These are phyloP conservation scores for Globia sparganii DNA, from an alignment of 2,888 invertebrate species.

Conservation along the genomic window DNA sequence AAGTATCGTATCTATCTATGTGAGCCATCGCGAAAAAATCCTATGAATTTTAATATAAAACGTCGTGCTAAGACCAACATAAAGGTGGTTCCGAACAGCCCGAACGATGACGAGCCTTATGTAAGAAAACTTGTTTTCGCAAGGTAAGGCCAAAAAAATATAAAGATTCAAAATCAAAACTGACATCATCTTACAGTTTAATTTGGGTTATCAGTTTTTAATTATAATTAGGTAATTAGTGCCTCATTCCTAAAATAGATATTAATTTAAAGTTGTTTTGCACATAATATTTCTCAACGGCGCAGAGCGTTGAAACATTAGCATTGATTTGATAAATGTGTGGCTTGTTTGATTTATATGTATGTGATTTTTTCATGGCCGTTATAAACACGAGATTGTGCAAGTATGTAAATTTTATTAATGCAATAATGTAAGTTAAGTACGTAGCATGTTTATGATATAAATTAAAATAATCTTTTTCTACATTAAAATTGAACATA, in stretches of 20 bases:
- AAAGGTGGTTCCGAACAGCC: background rate
- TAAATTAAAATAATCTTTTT: background rate
- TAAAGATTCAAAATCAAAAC: background rate
- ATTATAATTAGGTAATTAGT: slow-evolving; percentile 28
- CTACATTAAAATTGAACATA: background rate
- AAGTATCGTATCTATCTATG: background rate
- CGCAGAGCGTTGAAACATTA: slow-evolving; percentile 28
- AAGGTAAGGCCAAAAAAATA: background rate
- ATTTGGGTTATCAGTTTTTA: slow-evolving; percentile 37
- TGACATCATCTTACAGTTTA: slow-evolving; percentile 29
- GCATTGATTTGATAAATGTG: slow-evolving; percentile 49
- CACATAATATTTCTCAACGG: slow-evolving; percentile 14
- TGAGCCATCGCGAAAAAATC: background rate
- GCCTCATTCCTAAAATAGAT: slow-evolving; percentile 27
- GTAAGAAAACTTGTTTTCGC: slow-evolving; percentile 24
- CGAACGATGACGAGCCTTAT: background rate
- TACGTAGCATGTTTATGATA: background rate
- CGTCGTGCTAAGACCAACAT: background rate
- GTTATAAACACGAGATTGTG: slow-evolving; percentile 35
- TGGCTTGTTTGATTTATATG: slow-evolving; percentile 32
- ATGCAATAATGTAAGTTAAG: slow-evolving; percentile 17
- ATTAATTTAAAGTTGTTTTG: slow-evolving; percentile 29
- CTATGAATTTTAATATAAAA: background rate
- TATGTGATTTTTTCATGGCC: slow-evolving; percentile 50
- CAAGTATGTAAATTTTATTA: slow-evolving; percentile 27